Evolutionary conservation across 1,140 invertebrate species (phyloP).

Genomic region (Sycophaga agraensis): DNA sequence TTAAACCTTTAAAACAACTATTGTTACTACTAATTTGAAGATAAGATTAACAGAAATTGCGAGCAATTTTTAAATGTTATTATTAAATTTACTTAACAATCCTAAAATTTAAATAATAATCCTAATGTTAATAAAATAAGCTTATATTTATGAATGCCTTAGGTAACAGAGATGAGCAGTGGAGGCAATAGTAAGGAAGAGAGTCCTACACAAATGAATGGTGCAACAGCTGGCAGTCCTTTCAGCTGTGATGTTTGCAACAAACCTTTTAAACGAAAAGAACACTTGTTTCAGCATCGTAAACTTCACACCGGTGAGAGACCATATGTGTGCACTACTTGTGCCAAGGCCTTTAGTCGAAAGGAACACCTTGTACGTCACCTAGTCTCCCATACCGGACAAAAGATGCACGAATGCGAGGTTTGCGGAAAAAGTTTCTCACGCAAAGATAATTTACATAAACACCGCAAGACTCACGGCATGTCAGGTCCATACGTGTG

Average conservation of each 20-base stretch:
- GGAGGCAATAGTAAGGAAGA: slow-evolving; percentile 8
- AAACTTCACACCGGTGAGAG: slow-evolving; percentile 76
- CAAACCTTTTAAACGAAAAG: slow-evolving; percentile 64
- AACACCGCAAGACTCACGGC: slow-evolving; percentile 70
- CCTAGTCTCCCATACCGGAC: slow-evolving; percentile 72
- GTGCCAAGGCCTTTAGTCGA: slow-evolving; percentile 72
- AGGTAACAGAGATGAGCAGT: slow-evolving; percentile 22
- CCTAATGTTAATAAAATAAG: too few species aligned
- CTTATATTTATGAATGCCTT: not conserved
- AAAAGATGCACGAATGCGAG: slow-evolving; percentile 74
- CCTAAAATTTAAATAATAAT: too few species aligned
- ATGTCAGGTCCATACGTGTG: slow-evolving; percentile 70
- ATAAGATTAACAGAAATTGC: too few species aligned
- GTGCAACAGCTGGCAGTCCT: slow-evolving; percentile 34
- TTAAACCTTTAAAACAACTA: too few species aligned
- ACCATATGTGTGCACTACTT: slow-evolving; percentile 70
- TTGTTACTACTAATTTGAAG: too few species aligned
- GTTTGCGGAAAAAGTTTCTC: slow-evolving; percentile 77
- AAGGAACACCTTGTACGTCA: slow-evolving; percentile 75
- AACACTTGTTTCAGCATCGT: slow-evolving; percentile 66
- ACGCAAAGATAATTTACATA: slow-evolving; percentile 74
- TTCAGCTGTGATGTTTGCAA: slow-evolving; percentile 62
- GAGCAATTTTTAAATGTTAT: too few species aligned
- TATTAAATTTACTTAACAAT: too few species aligned
- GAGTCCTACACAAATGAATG: not conserved